Base-by-base conservation (phyloP, 2,797 vertebrate species). In the Aselliscus stoliczkanus region DNA sequence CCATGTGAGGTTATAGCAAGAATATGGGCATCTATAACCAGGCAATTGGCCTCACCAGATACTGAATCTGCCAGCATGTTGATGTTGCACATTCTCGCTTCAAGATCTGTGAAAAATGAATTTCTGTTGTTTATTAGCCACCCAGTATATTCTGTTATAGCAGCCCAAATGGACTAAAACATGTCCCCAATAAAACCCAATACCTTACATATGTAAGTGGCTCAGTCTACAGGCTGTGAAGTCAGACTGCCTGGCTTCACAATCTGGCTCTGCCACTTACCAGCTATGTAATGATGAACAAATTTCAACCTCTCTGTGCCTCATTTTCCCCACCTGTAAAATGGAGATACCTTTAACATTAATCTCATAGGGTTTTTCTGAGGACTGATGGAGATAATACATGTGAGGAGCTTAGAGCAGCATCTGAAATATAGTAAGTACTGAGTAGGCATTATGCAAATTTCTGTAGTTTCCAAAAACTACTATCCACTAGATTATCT, bases 271-370 rank as follows among this genome's bases (percentile, higher is more conserved):
- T n/a, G 42, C 34, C 56, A 80, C 18, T 65, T 80, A 50, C 62
- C 42, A 79, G 4, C 31, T 90, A 47, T 15, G 14, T 75, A 75
- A 70, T 70, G 14, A 11, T 64, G 31, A 96, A 82, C 42, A 90
- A 95, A 96, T 54, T 31, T 75, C 20, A 72, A 58, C 9, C 20
- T 90, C 18, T 87, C n/a, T 56, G 18, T 80, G 67, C 29, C 82
- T 92, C 52, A 44, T 37, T 94, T 96, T 92, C 65, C 44, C 77
- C 62, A 82, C 62, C 37, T 82, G n/a, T 90, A 87, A 96, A 93
- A 79, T 87, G 80, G 65, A 77, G 4, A 81, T 50, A 69, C 27
- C 91, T 50, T 54, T 90, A 37, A 79, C 54, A 76, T 42, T 58
- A 60, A 81, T 47, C 39, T n/a, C 44, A 37, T n/a, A 34, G 29